These are phyloP conservation scores for Cyclopterus lumpus DNA, from an alignment of 2,797 vertebrate species.

Conservation along the genomic window DNA sequence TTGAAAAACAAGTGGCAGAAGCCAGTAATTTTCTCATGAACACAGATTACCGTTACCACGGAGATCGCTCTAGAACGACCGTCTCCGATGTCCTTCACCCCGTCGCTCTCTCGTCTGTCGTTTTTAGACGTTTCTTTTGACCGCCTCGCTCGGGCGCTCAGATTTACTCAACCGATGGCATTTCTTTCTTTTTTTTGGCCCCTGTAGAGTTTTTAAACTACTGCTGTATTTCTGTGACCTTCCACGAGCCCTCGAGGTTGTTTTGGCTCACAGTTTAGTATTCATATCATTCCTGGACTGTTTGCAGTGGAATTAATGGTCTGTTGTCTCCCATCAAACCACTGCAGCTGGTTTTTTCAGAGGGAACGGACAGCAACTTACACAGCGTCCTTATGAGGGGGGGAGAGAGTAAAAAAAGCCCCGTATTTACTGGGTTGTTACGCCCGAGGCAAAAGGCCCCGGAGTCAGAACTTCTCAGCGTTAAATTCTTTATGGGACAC, in stretches of 20 bases:
- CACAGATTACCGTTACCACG: no score
- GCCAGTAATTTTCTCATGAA: no score
- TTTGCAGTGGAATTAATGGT: slow-evolving; percentile 53
- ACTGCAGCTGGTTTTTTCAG: slow-evolving; percentile 8
- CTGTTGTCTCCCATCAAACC: slow-evolving; percentile 47
- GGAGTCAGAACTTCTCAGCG: slow-evolving; percentile 36
- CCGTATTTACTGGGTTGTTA: slow-evolving; percentile 3
- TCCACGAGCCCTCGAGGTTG: slow-evolving; percentile 33
- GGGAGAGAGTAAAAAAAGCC: neutral
- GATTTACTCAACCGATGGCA: no score
- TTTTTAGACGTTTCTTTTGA: neutral
- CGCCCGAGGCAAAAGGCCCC: slow-evolving; percentile 19
- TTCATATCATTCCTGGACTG: slow-evolving; percentile 45
- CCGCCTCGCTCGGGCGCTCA: neutral
- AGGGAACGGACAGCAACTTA: slow-evolving; percentile 11
- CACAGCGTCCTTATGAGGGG: slow-evolving; percentile 7
- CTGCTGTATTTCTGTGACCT: slow-evolving; percentile 43
- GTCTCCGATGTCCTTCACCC: neutral
- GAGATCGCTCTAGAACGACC: no score
- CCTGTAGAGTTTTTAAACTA: slow-evolving; percentile 1
- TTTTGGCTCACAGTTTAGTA: slow-evolving; percentile 44
- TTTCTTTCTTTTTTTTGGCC: slow-evolving; percentile 3
- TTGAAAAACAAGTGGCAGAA: no score
- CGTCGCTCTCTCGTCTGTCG: neutral
- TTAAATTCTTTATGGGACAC: slow-evolving; percentile 49